Evolutionary conservation across 2,888 invertebrate species (phyloP), one percentile per base, ranked within the genome.

Genomic region (Thumatha senex): DNA sequence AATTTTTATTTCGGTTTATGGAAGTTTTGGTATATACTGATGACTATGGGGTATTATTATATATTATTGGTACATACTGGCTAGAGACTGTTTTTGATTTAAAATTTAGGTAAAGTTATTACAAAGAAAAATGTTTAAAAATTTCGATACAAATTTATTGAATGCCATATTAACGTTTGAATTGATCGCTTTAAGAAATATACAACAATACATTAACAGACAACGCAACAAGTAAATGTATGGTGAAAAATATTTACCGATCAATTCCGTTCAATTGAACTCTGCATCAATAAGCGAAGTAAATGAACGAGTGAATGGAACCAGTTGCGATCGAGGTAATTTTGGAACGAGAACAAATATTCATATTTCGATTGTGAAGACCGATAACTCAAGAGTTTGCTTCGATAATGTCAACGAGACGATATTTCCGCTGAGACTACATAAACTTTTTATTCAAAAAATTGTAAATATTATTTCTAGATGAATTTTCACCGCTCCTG

Each of bases 331-430:
- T 47, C 59, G 46, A 70, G 58, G 67, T 67, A 67, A 62, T 70
- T 63, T 67, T 33, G 47, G 43, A 24, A 24, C 49, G 46, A 51
- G 41, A 67, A 61, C 63, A 62, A 70, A 68, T 70, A 69, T 70
- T 67, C 54, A 70, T 61, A 63, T 63, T 67, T 67, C 54, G 63
- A 70, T 67, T 58, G 49, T 48, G 59, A 57, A 67, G 61, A 54
- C 48, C 18, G 68, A 69, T 65, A 69, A 54, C 63, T 52, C 55
- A 46, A 53, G 58, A 63, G 57, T 67, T 55, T 54, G 42, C 12
- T 33, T 54, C 58, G 68, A 69, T 69, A 70, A 67, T 61, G 68
- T 69, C 68, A 70, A 34, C 68, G 54, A 46, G 54, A 70, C 61
- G 63, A 62, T 70, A 58, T 69, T 67, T 70, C 64, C 70, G 64